Evolutionary conservation across 2,888 invertebrate species (phyloP).

Genomic region (Hyposoter didymator): DNA sequence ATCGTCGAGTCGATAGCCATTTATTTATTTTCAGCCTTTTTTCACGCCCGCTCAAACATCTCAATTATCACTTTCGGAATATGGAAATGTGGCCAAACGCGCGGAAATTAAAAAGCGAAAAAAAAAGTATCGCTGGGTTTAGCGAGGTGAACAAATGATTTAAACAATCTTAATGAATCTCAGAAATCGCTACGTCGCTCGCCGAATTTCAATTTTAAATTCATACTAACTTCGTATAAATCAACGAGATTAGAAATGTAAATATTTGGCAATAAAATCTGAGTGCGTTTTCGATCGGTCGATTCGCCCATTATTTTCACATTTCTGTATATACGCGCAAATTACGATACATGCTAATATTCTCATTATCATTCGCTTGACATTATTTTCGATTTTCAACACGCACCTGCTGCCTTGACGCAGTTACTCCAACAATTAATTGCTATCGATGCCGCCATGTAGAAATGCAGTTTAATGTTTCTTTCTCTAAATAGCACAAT

Average conservation of each 20-base stretch:
- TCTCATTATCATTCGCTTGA: not conserved
- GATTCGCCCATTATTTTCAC: not conserved
- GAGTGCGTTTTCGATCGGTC: not conserved
- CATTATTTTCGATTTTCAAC: not conserved
- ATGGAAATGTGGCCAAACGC: not conserved
- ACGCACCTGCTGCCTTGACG: not conserved
- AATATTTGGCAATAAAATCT: not conserved
- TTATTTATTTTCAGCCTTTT: not conserved
- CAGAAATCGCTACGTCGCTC: not conserved
- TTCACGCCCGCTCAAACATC: conserved; percentile 7
- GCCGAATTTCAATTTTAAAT: not conserved
- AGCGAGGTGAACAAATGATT: conserved; percentile 1
- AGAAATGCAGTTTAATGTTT: not conserved
- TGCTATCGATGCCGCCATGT: not conserved
- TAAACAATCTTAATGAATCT: conserved; percentile 5
- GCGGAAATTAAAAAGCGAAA: not conserved
- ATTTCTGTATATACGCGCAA: not conserved
- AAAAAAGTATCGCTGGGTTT: not conserved
- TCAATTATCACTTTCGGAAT: conserved; percentile 22
- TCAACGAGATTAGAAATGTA: conserved; percentile 3
- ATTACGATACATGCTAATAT: not conserved
- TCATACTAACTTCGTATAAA: conserved; percentile 6
- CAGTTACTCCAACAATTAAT: not conserved
- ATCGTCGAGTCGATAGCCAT: not conserved
- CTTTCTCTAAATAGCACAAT: not conserved